These are phyloP conservation scores for Pogonocichla stellata DNA, from an alignment of 2,113 vertebrate genomes.

Conservation along the genomic window DNA sequence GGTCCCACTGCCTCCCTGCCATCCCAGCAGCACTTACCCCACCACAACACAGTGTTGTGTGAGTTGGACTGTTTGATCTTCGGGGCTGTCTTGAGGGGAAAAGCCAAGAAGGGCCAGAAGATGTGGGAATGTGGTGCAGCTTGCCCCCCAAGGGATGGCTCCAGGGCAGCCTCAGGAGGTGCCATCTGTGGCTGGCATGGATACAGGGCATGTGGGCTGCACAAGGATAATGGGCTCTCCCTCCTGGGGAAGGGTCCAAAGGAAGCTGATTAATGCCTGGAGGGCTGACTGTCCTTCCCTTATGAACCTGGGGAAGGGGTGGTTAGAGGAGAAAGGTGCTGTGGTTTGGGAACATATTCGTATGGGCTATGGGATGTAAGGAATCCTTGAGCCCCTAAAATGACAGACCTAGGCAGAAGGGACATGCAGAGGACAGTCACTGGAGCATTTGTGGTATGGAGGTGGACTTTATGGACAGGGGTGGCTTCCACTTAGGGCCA, in stretches of 20 bases:
- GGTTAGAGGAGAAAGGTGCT: neutral
- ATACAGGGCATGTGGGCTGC: rapidly evolving
- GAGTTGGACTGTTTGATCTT: neutral
- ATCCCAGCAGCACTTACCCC: neutral
- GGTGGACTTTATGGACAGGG: neutral
- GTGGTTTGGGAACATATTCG: neutral
- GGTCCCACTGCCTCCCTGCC: neutral
- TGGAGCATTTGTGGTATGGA: neutral
- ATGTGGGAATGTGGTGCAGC: neutral
- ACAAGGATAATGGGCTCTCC: neutral
- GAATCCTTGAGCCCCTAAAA: neutral
- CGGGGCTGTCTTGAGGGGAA: neutral
- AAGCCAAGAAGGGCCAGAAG: neutral
- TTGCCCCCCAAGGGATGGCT: rapidly evolving
- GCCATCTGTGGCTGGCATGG: neutral
- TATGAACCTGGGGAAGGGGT: neutral
- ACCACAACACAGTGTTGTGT: rapidly evolving
- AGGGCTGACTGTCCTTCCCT: neutral
- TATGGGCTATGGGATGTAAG: neutral
- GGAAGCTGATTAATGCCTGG: neutral
- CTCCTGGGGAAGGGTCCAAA: neutral
- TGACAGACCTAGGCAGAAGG: neutral
- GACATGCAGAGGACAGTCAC: rapidly evolving
- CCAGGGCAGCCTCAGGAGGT: neutral
- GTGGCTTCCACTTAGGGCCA: neutral